phyloP scores from a whole-genome alignment of 2,888 invertebrate genomes.

The Ethmia dodecea region DNA sequence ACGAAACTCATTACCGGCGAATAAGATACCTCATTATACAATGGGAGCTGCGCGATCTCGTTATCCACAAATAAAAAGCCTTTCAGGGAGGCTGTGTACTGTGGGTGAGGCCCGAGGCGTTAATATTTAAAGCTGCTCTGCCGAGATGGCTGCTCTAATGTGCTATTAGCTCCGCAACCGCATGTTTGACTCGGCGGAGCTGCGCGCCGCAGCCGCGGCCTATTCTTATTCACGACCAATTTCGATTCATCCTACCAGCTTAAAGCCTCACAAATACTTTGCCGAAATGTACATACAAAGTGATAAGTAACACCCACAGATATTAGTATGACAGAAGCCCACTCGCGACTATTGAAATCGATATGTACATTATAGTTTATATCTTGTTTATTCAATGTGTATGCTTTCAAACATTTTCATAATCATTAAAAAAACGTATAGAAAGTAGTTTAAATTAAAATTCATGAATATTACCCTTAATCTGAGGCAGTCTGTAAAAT shows the following conservation, averaged over 20 bases:
- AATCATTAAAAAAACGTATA: no score
- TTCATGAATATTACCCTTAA: no score
- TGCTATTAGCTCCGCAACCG: constrained; percentile 53
- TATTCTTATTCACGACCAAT: constrained; percentile 2
- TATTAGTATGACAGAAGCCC: no score
- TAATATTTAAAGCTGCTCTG: constrained; percentile 60
- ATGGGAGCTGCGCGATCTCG: constrained; percentile 45
- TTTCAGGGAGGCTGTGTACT: constrained; percentile 39
- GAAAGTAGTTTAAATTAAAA: no score
- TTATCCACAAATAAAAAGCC: constrained; percentile 62
- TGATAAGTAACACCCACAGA: no score
- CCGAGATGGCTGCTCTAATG: constrained; percentile 58
- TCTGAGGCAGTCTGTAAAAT: no score
- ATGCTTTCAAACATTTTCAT: no score
- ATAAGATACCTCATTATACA: constrained; percentile 58
- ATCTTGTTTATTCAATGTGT: no score
- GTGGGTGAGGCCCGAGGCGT: constrained; percentile 39
- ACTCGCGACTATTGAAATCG: no score
- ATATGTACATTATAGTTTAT: no score
- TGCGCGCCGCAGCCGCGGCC: neutral
- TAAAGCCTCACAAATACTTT: no score
- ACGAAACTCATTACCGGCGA: constrained; percentile 51
- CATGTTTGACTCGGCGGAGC: constrained; percentile 32
- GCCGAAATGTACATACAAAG: no score
- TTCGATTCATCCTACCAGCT: constrained; percentile 1